Base-by-base conservation (phyloP, 2,888 invertebrate species). In the Megastigmus dorsalis region DNA sequence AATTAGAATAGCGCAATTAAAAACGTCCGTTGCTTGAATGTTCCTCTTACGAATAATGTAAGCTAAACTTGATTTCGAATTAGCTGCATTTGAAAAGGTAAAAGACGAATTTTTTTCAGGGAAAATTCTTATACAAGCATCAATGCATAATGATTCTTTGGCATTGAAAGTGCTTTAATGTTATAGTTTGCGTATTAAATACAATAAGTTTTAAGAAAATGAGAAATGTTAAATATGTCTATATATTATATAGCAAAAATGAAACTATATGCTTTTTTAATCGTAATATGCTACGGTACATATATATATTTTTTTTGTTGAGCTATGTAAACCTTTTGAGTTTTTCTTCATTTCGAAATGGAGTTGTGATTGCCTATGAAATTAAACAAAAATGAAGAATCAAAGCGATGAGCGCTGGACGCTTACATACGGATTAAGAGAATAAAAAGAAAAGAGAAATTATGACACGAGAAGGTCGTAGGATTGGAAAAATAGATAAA, bases 351-450 rank as follows among this genome's bases (percentile, higher is more conserved):
- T 7, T 59, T 33, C 13, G 36, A 33, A n/a, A 41, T 15, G 28
- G 36, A 69, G 50, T 50, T 18, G 62, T 54, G 23, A 23, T 71
- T 75, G 69, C 66, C 73, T 76, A 73, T 66, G 30, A 48, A 57
- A 26, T n/a, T n/a, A n/a, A n/a, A n/a, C n/a, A n/a, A n/a, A n/a
- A n/a, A n/a, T n/a, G n/a, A n/a, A 33, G 30, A 66, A 57, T 55
- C 48, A 70, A 43, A 69, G 45, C n/a, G n/a, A 45, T 9, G 72
- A 60, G 77, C 75, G 77, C 77, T 77, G 77, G 77, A 65, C 77
- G 77, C 60, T 77, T 26, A 20, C 5, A 10, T 2, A 20, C 15
- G 43, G 28, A n/a, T n/a, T n/a, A n/a, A n/a, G n/a, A n/a, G n/a
- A n/a, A n/a, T n/a, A n/a, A n/a, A n/a, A n/a, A n/a, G n/a, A n/a